phyloP scores from a whole-genome alignment of 53 echinoderm and acorn worm species.

The Zoroaster sp. region DNA sequence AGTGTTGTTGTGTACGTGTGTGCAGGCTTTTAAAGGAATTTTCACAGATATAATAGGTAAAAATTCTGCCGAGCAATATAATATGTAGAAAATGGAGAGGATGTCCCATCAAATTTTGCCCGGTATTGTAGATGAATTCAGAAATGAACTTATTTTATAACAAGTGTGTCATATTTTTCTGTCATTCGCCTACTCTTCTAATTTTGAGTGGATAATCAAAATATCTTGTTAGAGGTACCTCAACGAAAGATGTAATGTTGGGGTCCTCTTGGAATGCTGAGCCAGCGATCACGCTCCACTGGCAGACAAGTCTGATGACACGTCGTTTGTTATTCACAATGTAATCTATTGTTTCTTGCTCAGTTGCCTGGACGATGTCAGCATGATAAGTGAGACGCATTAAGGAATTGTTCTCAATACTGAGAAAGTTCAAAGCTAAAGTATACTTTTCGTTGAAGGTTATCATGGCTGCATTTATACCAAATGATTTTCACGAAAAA shows the following conservation, averaged over 20 bases:
- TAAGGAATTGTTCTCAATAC: constrained; percentile 56
- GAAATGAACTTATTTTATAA: background rate
- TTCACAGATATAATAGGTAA: too few relatives aligned
- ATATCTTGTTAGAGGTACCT: constrained; percentile 71
- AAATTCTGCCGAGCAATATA: too few relatives aligned
- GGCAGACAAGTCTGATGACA: constrained; percentile 83
- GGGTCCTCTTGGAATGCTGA: constrained; percentile 80
- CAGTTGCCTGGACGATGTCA: constrained; percentile 62
- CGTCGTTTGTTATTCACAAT: constrained; percentile 89
- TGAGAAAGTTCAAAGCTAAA: background rate
- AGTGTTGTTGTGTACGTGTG: too few relatives aligned
- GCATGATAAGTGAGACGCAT: constrained; percentile 90
- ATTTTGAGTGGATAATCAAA: too few relatives aligned
- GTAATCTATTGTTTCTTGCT: constrained; percentile 84
- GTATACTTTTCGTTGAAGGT: background rate
- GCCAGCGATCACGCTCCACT: constrained; percentile 88
- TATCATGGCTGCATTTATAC: too few relatives aligned
- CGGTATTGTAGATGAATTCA: too few relatives aligned
- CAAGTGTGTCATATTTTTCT: background rate
- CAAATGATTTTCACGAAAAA: too few relatives aligned
- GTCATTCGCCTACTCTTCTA: too few relatives aligned
- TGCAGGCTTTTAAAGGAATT: too few relatives aligned
- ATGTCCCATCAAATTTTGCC: too few relatives aligned
- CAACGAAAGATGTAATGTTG: constrained; percentile 76
- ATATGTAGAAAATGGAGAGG: too few relatives aligned